A percentile compares a stretch with the other conserved stretches of the same genome.
These are phyloP conservation scores for Trididemnum clinides DNA, from an alignment of 23 tunicate species.

Conservation along the genomic window DNA sequence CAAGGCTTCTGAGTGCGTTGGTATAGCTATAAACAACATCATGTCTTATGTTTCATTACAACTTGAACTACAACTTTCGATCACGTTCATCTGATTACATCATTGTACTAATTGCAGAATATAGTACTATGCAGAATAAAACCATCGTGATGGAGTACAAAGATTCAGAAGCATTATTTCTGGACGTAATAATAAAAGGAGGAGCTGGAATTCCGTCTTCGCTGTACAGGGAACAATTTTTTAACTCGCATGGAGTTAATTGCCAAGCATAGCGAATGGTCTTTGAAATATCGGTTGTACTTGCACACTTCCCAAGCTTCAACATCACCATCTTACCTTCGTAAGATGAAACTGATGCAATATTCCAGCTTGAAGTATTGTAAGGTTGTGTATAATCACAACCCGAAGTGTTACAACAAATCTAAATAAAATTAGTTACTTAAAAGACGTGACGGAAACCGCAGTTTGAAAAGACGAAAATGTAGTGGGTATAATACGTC, in stretches of 20 bases:
- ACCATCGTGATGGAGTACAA: no score
- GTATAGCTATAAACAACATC: no score
- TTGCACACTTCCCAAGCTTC: not conserved
- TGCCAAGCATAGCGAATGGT: slow-evolving; percentile 73
- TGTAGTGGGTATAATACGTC: no score
- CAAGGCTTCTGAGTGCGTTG: no score
- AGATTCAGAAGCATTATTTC: no score
- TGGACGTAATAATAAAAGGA: slow-evolving; percentile 28
- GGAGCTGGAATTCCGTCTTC: slow-evolving; percentile 49
- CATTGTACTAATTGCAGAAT: no score
- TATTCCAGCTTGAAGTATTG: slow-evolving; percentile 21
- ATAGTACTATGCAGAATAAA: no score
- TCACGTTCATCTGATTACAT: no score
- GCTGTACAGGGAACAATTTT: slow-evolving; percentile 66
- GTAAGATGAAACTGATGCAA: slow-evolving; percentile 34
- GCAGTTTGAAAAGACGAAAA: no score
- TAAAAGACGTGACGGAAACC: no score
- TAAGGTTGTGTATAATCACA: slow-evolving; percentile 33
- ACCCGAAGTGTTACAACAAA: slow-evolving; percentile 48
- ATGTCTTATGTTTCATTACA: no score
- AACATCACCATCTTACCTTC: slow-evolving; percentile 33
- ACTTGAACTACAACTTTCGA: no score
- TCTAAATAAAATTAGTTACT: slow-evolving; percentile 29
- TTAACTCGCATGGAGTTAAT: slow-evolving; percentile 54
- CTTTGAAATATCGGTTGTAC: not conserved